A percentile compares a stretch with the other conserved stretches of the same genome.
Evolutionary conservation across 1,140 invertebrate species (phyloP).

Genomic region (Contarinia nasturtii): DNA sequence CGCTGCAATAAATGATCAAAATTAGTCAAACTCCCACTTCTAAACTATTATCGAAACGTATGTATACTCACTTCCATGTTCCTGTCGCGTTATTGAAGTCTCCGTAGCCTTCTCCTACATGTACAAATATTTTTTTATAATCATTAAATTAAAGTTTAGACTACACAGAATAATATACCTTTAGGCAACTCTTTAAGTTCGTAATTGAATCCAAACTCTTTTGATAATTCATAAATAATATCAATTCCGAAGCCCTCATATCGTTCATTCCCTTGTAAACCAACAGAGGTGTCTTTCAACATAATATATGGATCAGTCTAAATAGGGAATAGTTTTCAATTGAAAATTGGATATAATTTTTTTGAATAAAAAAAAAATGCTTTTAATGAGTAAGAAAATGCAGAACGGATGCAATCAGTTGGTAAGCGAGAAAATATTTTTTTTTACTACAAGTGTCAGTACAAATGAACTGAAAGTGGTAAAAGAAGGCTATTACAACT

Average conservation of each 20-base stretch:
- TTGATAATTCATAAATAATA: conserved; percentile 52
- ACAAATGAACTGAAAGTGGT: conserved; percentile 82
- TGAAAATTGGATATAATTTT: background rate
- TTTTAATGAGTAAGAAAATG: too few species aligned
- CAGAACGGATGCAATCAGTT: too few species aligned
- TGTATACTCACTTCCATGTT: conserved; percentile 34
- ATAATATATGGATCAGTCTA: conserved; percentile 72
- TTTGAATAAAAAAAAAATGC: too few species aligned
- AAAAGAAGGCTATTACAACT: too few species aligned
- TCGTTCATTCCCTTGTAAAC: conserved; percentile 55
- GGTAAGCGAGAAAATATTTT: background rate
- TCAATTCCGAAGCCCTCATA: conserved; percentile 69
- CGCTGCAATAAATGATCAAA: too few species aligned
- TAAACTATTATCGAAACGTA: too few species aligned
- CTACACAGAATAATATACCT: background rate
- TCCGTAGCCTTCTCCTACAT: conserved; percentile 43
- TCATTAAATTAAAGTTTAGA: background rate
- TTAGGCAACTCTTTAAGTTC: background rate
- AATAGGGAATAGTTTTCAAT: conserved; percentile 6
- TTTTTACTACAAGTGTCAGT: conserved; percentile 73
- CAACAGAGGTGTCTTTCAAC: conserved; percentile 46
- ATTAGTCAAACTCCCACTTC: too few species aligned
- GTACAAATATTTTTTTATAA: too few species aligned
- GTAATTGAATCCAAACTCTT: conserved; percentile 69
- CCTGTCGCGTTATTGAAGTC: conserved; percentile 35